phyloP scores from a whole-genome alignment of 2,888 invertebrate genomes.

The Nemotelus nigrinus region DNA sequence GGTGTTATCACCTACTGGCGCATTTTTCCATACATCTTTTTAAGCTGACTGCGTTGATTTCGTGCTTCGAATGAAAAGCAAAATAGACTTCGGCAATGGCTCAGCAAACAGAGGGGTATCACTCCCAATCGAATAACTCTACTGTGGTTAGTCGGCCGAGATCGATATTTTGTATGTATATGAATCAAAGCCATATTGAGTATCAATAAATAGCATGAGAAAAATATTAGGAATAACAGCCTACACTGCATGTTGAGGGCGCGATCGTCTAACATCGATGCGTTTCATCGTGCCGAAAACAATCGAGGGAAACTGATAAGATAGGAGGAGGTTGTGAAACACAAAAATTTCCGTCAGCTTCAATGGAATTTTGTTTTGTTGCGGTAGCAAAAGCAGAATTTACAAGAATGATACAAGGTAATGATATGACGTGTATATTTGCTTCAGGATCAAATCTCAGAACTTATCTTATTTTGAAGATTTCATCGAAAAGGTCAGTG shows the following conservation, averaged over 20 bases:
- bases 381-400: not conserved
- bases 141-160: too few relatives aligned
- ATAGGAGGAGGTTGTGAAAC: not conserved
- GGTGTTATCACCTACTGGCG: slow-evolving; percentile 28
- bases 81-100: not conserved
- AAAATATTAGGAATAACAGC: too few relatives aligned
- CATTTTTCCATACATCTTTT: not conserved
- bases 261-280: too few relatives aligned
- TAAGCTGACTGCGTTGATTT: slow-evolving; percentile 6
- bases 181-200: too few relatives aligned
- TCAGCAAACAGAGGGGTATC: slow-evolving; percentile 15
- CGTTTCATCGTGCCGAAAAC: too few relatives aligned
- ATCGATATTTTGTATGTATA: too few relatives aligned
- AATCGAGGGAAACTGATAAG: not conserved
- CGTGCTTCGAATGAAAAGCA: not conserved
- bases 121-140: not conserved
- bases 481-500: too few relatives aligned
- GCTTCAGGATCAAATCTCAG: not conserved
- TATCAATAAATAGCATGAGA: too few relatives aligned
- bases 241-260: too few relatives aligned
- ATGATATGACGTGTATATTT: not conserved
- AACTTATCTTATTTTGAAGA: not conserved
- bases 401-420: too few relatives aligned
- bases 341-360: not conserved
- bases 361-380: not conserved